phyloP scores from a whole-genome alignment of 1,140 invertebrate species.

The Asobara japonica region DNA sequence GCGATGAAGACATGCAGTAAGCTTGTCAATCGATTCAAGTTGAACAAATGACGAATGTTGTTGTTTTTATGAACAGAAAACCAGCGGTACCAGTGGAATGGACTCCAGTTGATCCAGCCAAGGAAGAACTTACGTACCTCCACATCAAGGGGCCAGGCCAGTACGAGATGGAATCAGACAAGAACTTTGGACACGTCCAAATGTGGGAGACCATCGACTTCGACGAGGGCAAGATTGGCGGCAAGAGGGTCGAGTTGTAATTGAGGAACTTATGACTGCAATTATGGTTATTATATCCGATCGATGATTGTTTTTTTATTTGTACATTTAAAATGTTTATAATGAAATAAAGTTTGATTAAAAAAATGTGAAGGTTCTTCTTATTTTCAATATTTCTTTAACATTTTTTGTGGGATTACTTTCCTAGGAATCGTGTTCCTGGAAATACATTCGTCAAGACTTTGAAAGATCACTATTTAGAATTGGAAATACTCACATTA shows the following conservation, averaged over 20 bases:
- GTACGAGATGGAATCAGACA: constrained; percentile 54
- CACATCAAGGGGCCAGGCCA: constrained; percentile 61
- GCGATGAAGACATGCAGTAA: too few species aligned
- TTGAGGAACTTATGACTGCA: not conserved
- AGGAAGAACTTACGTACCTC: constrained; percentile 61
- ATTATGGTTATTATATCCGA: not conserved
- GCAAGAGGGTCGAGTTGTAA: constrained; percentile 30
- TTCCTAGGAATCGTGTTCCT: not conserved
- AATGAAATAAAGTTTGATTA: too few species aligned
- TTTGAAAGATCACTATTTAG: not conserved
- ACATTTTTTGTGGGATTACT: too few species aligned
- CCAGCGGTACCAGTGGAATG: constrained; percentile 47
- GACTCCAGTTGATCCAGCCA: constrained; percentile 42
- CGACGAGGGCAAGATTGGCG: constrained; percentile 56
- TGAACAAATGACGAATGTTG: too few species aligned
- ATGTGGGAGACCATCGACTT: constrained; percentile 69
- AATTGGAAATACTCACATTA: not conserved
- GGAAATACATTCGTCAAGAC: not conserved
- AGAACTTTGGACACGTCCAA: constrained; percentile 60
- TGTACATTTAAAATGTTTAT: too few species aligned
- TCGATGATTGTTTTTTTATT: not conserved
- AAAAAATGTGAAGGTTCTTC: too few species aligned
- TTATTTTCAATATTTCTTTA: too few species aligned
- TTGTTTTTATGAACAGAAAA: constrained; percentile 40
- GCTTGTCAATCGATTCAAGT: not conserved